Conservation (phyloP, 2,888 invertebrate genomes). For the Leptinotarsa juncta region DNA sequence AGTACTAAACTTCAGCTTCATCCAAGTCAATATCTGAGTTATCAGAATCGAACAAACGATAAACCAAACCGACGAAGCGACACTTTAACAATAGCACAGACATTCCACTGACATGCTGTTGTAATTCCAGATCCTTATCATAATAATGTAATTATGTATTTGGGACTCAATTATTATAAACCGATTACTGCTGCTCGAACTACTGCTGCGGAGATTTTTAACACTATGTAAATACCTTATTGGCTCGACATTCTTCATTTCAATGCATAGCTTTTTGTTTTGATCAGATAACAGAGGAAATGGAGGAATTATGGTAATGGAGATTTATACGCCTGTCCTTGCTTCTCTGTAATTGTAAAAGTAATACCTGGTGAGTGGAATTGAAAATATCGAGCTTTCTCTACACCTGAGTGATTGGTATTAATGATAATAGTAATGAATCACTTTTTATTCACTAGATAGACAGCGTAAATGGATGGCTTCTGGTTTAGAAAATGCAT, state of each 20-base stretch:
- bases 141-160: constrained; percentile 35
- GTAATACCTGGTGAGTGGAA: constrained; percentile 30
- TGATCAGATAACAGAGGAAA: constrained; percentile 43
- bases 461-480: no score
- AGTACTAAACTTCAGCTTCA: no score
- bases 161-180: constrained; percentile 46
- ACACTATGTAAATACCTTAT: constrained; percentile 44
- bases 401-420: constrained; percentile 2
- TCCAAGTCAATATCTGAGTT: no score
- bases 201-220: constrained; percentile 35
- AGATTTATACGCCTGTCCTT: constrained; percentile 37
- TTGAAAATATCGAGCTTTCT: constrained; percentile 23
- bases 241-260: constrained; percentile 43
- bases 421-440: no score
- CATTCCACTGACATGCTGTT: not conserved
- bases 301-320: constrained; percentile 44
- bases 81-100: not conserved
- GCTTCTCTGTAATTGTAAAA: constrained; percentile 35
- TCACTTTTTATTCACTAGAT: no score
- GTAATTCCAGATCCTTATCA: constrained; percentile 28
- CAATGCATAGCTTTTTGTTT: constrained; percentile 48
- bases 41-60: no score
- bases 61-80: not conserved
- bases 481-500: no score
- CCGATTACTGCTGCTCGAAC: constrained; percentile 35